phyloP scores from a whole-genome alignment of 1,140 invertebrate genomes.

The Elysia chlorotica region DNA sequence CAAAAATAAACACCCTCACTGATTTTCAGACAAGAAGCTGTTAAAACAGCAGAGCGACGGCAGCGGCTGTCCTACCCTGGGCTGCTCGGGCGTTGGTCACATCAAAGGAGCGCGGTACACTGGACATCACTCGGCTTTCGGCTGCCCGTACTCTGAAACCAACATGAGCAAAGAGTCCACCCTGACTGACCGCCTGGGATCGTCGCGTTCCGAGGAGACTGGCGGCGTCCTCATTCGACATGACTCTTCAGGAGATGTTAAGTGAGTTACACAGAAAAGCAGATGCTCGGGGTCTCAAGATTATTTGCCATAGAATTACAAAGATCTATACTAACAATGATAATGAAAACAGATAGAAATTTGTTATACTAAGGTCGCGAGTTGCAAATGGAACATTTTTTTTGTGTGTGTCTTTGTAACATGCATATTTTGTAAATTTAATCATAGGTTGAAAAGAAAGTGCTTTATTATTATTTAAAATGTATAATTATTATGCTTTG shows the following conservation, averaged over 20 bases:
- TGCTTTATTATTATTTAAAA: too few relatives aligned
- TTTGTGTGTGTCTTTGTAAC: too few relatives aligned
- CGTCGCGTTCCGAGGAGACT: conserved; percentile 43
- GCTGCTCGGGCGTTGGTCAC: conserved; percentile 64
- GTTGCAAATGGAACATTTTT: too few relatives aligned
- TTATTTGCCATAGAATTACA: too few relatives aligned
- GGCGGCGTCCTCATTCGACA: background rate
- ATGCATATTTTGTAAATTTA: too few relatives aligned
- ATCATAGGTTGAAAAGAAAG: too few relatives aligned
- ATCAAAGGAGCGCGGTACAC: conserved; percentile 75
- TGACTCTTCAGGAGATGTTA: conserved; percentile 5
- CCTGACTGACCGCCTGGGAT: conserved; percentile 56
- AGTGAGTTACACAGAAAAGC: too few relatives aligned
- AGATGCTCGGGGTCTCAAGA: too few relatives aligned
- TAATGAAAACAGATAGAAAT: too few relatives aligned
- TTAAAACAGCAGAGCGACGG: conserved; percentile 27
- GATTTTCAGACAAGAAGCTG: conserved; percentile 22
- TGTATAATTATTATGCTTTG: too few relatives aligned
- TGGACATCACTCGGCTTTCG: conserved; percentile 74
- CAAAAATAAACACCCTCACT: background rate
- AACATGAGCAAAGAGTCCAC: conserved; percentile 71
- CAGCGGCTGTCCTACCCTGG: conserved; percentile 61
- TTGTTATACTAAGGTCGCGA: too few relatives aligned
- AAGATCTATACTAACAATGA: too few relatives aligned
- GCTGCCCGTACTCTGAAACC: conserved; percentile 82